Evolutionary conservation across 2,113 vertebrate species (phyloP).

Genomic region (Passer domesticus): DNA sequence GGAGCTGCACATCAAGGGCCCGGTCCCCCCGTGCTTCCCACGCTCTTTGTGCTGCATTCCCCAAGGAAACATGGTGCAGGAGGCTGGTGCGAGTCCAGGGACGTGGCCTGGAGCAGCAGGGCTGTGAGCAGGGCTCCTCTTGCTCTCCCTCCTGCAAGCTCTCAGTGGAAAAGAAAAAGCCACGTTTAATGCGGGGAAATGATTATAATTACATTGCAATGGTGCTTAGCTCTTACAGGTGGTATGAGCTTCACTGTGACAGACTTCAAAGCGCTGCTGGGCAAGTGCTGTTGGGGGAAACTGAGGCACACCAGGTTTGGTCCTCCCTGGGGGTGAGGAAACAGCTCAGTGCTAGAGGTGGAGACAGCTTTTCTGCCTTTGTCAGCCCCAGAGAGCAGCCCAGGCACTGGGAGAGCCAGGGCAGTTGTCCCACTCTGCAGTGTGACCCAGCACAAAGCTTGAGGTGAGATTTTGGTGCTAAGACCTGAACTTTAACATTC

Average conservation of each 20-base stretch:
- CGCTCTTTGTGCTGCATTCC: background rate
- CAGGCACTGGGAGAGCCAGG: background rate
- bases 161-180: background rate
- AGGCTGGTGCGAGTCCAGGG: background rate
- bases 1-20: background rate
- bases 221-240: background rate
- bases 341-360: rapidly evolving
- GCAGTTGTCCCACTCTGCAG: rapidly evolving
- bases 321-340: background rate
- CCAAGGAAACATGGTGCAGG: background rate
- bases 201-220: background rate
- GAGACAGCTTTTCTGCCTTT: background rate
- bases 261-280: background rate
- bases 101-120: background rate
- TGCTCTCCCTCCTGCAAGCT: background rate
- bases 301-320: background rate
- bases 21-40: background rate
- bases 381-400: background rate
- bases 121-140: background rate
- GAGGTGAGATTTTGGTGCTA: background rate
- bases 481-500: background rate
- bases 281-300: background rate
- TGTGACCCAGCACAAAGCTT: background rate
- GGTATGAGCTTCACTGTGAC: background rate
- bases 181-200: background rate